A percentile compares a stretch with the other conserved stretches of the same genome.
These are phyloP conservation scores for Creontiades dilutus DNA, from an alignment of 2,888 invertebrate species.

Conservation along the genomic window DNA sequence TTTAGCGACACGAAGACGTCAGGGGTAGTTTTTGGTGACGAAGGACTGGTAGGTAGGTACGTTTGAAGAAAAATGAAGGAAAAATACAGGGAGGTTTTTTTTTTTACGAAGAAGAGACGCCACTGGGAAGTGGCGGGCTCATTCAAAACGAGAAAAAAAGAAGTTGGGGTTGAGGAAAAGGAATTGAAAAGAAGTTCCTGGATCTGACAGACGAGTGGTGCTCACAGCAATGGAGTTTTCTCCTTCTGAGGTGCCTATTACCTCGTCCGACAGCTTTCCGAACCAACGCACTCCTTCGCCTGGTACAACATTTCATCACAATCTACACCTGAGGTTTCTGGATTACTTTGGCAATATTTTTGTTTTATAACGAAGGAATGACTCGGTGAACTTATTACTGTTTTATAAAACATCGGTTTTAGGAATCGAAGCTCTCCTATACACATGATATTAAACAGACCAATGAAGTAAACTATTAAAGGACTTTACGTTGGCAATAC, in stretches of 20 bases:
- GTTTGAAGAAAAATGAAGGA: conserved; percentile 33
- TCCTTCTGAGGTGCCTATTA: conserved; percentile 63
- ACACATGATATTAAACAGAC: too few relatives aligned
- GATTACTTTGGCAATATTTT: conserved; percentile 12
- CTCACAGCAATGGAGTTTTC: conserved; percentile 68
- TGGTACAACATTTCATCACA: conserved; percentile 33
- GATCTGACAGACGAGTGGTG: conserved; percentile 69
- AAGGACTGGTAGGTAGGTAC: not conserved
- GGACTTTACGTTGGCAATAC: too few relatives aligned
- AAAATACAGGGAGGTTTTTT: conserved; percentile 16
- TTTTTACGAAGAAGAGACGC: not conserved
- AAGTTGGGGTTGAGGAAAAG: conserved; percentile 13
- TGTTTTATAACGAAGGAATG: not conserved
- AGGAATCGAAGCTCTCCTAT: too few relatives aligned
- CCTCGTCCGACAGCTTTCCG: conserved; percentile 68
- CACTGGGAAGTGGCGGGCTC: conserved; percentile 40
- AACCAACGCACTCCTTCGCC: conserved; percentile 46
- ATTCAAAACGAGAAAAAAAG: not conserved
- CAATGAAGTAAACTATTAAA: too few relatives aligned
- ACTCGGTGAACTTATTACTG: too few relatives aligned
- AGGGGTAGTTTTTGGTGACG: conserved; percentile 18
- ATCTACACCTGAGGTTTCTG: not conserved
- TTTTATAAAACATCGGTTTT: too few relatives aligned
- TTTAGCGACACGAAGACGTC: conserved; percentile 50
- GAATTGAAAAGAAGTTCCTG: conserved; percentile 71